Base-by-base conservation (phyloP, 2,113 vertebrate genomes). In the Bombycilla garrulus region DNA sequence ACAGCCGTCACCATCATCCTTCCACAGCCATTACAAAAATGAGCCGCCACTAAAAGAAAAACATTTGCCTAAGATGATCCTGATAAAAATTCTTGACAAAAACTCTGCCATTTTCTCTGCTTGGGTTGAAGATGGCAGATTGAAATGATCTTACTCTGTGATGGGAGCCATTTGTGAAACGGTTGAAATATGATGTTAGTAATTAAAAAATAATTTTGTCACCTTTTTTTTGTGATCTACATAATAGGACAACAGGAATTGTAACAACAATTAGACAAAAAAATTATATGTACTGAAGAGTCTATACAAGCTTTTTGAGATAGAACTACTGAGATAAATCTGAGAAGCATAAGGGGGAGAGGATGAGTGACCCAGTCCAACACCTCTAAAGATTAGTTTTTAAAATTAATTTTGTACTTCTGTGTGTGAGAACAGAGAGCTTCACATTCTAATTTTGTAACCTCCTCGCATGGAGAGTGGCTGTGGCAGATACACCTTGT, bases 181-280 rank as follows among this genome's bases (percentile, higher is more conserved):
- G 18, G 3, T 29, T 8, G 36, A 66, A 62, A 35, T 3, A 1
- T 6, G 4, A 0, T 3, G 2, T 26, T 35, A 33, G 4, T 15
- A 50, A 29, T 44, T 40, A 60, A 69, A 1, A 69, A 72, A 65
- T n/a, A 28, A 33, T 31, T 64, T 82, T 64, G 5, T 48, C 12
- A 28, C 7, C 2, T 45, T 70, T 38, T 38, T 38, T 38, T 76
- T 64, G 12, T 56, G n/a, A 67, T 11, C 12, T 31, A 6, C 5
- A 28, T 36, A 23, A 13, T 0, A 35, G 24, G 12, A 64, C 8
- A 81, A 35, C 1, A 21, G 50, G 21, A 38, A 38, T 38, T 38
- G 38, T 38, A 62, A 38, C 12, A 78, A 28, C 8, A 54, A 54
- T 60, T 72, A 17, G 5, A 56, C 5, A 70, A 4, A 38, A 8